A percentile compares a stretch with the other conserved stretches of the same genome.
These are phyloP conservation scores for Mystacides longicornis DNA, from an alignment of 2,888 invertebrate species.

Conservation along the genomic window DNA sequence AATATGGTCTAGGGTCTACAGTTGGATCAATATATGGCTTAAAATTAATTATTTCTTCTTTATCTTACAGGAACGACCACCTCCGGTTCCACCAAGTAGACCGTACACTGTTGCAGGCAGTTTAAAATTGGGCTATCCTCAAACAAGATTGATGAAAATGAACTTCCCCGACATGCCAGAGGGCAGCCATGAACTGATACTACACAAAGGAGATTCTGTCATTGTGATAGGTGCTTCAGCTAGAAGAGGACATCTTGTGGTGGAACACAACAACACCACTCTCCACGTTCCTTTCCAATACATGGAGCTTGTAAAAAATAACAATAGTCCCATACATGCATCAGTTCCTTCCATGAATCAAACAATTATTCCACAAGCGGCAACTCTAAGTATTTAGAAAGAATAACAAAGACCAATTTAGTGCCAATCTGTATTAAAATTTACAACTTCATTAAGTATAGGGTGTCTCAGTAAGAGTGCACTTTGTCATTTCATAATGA, in stretches of 20 bases:
- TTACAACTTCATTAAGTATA: too few relatives aligned
- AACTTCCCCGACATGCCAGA: conserved; percentile 64
- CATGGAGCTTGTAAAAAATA: conserved; percentile 55
- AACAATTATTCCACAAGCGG: conserved; percentile 17
- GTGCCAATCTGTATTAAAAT: not conserved
- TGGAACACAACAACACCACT: conserved; percentile 69
- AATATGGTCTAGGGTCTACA: too few relatives aligned
- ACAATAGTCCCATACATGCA: conserved; percentile 9
- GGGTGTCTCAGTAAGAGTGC: too few relatives aligned
- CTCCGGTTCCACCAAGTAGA: conserved; percentile 84
- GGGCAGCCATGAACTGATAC: conserved; percentile 37
- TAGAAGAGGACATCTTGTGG: conserved; percentile 78
- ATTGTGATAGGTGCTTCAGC: conserved; percentile 82
- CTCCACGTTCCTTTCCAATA: conserved; percentile 78
- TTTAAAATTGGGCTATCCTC: conserved; percentile 87
- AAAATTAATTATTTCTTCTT: conserved; percentile 5
- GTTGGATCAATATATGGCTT: too few relatives aligned
- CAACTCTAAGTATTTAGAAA: conserved; percentile 24
- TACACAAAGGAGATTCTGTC: conserved; percentile 65
- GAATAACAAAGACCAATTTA: not conserved
- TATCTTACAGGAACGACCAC: conserved; percentile 75
- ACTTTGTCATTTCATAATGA: too few relatives aligned
- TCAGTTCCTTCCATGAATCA: conserved; percentile 11
- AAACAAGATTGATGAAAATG: conserved; percentile 85
- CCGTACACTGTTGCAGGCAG: conserved; percentile 87